Evolutionary conservation across 2,113 vertebrate species (phyloP), one percentile per base, ranked within the genome.

Genomic region (Spheniscus mendiculus): DNA sequence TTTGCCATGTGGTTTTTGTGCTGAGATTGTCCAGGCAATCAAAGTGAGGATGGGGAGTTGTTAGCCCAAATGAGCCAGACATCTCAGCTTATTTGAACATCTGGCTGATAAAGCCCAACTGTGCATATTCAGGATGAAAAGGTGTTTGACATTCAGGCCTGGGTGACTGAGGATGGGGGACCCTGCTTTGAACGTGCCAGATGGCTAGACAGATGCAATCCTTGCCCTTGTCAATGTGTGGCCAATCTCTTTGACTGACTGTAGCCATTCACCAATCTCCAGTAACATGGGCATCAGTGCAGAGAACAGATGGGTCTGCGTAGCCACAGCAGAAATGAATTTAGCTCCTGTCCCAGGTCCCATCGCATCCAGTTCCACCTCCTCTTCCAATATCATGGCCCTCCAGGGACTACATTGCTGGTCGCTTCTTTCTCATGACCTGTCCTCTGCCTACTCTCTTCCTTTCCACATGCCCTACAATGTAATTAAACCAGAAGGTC

Each of bases 141-240:
- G 95, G 95, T 96, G 96, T 96, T 97, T 97, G 94, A 96, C 96
- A 97, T 97, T 97, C 97, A 96, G 95, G 97, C 95, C 95, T 97
- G 92, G 95, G 95, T 96, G 95, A 94, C 94, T 42, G 93, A 95
- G 96, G 91, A 84, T 85, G 94, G 77, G 93, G 45, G 89, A 96
- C 94, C 92, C 83, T 74, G 81, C 79, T 94, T 45, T 63, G 80
- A 95, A 92, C 5, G 2, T 95, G 91, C 89, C 96, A 94, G 95
- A 96, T 96, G 95, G 96, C 62, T 61, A 87, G 83, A 92, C 95
- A 97, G 95, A 96, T 97, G 97, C 86, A 91, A 65, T 80, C 93
- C 78, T 85, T 96, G 95, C 91, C 96, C 96, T 97, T 96, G 96
- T 95, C 94, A 95, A 97, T 77, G 91, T 93, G 94, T 96, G 95